Percentiles rank a stretch among this genome's conserved stretches.
Conservation (phyloP, 2,888 invertebrate genomes). For the Tanypteryx hageni region DNA sequence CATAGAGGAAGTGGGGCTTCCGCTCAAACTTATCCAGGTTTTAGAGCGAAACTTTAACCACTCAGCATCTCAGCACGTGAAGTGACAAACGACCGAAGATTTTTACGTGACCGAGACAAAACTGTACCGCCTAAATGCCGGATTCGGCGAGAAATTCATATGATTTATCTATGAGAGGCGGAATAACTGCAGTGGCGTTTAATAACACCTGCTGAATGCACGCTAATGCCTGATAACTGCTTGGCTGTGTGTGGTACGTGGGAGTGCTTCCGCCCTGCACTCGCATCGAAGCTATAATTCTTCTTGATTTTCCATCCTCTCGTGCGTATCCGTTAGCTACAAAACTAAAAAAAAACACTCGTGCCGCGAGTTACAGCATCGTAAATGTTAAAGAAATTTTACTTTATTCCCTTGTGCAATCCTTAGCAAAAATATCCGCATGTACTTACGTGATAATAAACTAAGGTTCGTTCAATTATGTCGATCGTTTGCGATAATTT, state of each 20-base stretch:
- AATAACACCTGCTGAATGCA: neutral
- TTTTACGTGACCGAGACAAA: neutral
- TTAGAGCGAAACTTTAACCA: neutral
- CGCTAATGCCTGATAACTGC: neutral
- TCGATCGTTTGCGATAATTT: too few relatives aligned
- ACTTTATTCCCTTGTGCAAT: too few relatives aligned
- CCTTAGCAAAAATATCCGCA: too few relatives aligned
- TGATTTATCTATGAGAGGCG: neutral
- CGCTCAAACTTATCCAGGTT: neutral
- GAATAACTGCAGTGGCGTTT: neutral
- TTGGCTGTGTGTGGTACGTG: neutral
- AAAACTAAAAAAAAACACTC: too few relatives aligned
- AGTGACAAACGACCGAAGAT: constrained; percentile 24
- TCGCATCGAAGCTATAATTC: neutral
- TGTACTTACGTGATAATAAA: too few relatives aligned
- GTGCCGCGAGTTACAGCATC: too few relatives aligned
- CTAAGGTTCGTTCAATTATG: too few relatives aligned
- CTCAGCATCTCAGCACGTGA: neutral
- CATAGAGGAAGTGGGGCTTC: neutral
- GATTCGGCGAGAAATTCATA: neutral
- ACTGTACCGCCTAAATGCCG: neutral
- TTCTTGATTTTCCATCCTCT: neutral
- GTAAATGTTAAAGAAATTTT: too few relatives aligned
- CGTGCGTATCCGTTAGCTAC: too few relatives aligned
- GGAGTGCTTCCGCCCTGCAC: neutral